Evolutionary conservation across 1,140 invertebrate species (phyloP).

Genomic region (Maniola jurtina): DNA sequence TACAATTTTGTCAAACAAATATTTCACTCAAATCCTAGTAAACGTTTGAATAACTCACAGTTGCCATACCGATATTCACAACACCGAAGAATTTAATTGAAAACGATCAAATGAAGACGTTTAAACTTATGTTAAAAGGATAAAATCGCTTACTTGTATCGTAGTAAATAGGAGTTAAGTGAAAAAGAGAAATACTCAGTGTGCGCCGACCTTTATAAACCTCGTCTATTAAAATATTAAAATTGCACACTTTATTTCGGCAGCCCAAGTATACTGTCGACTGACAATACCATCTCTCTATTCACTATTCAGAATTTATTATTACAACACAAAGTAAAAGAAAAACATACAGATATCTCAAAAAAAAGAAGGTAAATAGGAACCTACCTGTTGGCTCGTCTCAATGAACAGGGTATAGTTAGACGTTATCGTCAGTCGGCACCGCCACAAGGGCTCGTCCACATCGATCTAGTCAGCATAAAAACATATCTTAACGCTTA

Average conservation of each 20-base stretch:
- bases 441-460: conserved; percentile 21
- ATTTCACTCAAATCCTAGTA: too few species aligned
- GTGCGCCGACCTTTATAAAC: conserved; percentile 54
- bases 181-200: conserved; percentile 36
- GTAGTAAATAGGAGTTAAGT: conserved; percentile 21
- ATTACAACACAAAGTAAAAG: too few species aligned
- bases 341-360: too few species aligned
- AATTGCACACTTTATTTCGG: conserved; percentile 55
- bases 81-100: conserved; percentile 38
- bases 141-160: conserved; percentile 17
- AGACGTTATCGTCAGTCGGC: neutral
- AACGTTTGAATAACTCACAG: too few species aligned
- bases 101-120: conserved; percentile 35
- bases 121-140: conserved; percentile 30
- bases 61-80: conserved; percentile 57
- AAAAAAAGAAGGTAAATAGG: too few species aligned
- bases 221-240: conserved; percentile 55
- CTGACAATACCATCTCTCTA: neutral
- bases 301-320: too few species aligned
- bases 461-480: conserved; percentile 55
- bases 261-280: conserved; percentile 8
- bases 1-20: too few species aligned
- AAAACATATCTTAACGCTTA: conserved; percentile 65
- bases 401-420: too few species aligned
- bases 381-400: too few species aligned